phyloP scores from a whole-genome alignment of 2,888 invertebrate species.

The Nesidiocoris tenuis region DNA sequence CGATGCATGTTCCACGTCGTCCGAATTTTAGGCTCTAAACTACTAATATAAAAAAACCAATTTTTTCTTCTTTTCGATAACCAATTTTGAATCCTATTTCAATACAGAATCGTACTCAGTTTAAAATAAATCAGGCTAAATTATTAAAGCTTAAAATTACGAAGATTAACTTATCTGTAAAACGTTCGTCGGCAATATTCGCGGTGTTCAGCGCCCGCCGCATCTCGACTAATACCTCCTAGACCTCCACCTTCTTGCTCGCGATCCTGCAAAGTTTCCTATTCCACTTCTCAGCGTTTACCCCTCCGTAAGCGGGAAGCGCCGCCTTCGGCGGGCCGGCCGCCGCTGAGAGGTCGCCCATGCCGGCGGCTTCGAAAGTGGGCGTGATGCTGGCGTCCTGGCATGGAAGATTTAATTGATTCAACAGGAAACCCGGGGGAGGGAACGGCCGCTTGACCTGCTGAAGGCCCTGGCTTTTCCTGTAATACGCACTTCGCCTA shows the following conservation, averaged over 20 bases:
- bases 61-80: too few species aligned
- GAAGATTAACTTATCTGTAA: too few species aligned
- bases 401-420: neutral
- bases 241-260: neutral
- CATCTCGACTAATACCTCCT: neutral
- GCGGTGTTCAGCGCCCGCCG: neutral
- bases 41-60: too few species aligned
- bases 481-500: too few species aligned
- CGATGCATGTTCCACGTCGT: too few species aligned
- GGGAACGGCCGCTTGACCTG: neutral
- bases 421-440: neutral
- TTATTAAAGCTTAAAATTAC: too few species aligned
- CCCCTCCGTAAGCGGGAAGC: neutral
- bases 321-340: neutral
- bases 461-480: neutral
- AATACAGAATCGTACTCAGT: too few species aligned
- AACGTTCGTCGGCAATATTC: neutral
- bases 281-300: neutral
- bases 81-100: too few species aligned
- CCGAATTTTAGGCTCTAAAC: too few species aligned
- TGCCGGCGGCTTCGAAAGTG: neutral
- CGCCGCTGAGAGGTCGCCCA: too few species aligned
- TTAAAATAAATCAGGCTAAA: too few species aligned
- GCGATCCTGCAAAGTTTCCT: neutral
- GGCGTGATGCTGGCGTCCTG: neutral